phyloP scores from a whole-genome alignment of 2,888 invertebrate species.

The Patella pellucida region DNA sequence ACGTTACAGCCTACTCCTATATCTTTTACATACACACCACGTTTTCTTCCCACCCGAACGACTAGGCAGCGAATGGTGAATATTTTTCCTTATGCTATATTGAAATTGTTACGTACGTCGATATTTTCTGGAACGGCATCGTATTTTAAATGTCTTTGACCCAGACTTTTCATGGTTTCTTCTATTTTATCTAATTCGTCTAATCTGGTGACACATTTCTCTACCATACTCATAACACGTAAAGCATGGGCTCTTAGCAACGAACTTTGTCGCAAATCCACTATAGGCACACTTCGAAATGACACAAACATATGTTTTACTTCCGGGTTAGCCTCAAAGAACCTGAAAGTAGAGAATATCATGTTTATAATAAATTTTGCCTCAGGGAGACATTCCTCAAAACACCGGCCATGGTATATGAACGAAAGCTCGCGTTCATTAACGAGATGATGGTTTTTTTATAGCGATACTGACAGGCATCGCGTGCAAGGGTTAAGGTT shows the following conservation, averaged over 20 bases:
- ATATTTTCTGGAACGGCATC: neutral
- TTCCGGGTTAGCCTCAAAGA: neutral
- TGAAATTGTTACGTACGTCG: neutral
- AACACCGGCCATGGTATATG: too few species aligned
- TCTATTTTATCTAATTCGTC: slow-evolving; percentile 1
- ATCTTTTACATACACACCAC: too few species aligned
- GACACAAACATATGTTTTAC: slow-evolving; percentile 2
- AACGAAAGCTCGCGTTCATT: too few species aligned
- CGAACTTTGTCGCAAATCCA: neutral
- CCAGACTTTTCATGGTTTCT: slow-evolving; percentile 5
- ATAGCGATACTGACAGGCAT: too few species aligned
- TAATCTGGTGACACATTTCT: neutral
- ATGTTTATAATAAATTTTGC: too few species aligned
- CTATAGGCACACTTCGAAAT: neutral
- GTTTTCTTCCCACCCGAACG: too few species aligned
- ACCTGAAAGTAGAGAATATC: neutral
- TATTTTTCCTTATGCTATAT: too few species aligned
- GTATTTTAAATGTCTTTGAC: neutral
- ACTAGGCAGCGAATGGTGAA: too few species aligned
- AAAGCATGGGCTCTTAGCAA: slow-evolving; percentile 5
- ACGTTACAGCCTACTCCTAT: too few species aligned
- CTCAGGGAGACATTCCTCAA: too few species aligned
- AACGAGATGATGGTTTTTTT: too few species aligned
- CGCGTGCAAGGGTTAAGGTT: too few species aligned
- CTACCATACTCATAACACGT: slow-evolving; percentile 6